Conservation (phyloP, 2,888 invertebrate species). For the Gnatocerus cornutus region DNA sequence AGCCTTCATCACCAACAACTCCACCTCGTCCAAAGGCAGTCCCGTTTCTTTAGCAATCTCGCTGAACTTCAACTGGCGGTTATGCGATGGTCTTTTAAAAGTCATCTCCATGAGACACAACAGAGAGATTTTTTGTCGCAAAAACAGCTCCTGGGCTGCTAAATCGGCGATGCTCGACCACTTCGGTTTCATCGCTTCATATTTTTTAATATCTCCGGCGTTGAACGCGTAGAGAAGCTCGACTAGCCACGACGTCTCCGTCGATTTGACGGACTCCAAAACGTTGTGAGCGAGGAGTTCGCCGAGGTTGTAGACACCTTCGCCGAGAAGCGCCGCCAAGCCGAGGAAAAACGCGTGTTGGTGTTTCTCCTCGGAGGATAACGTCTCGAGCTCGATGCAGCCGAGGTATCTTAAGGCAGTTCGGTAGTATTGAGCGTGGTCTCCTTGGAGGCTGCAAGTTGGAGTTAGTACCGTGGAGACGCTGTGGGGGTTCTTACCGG, state of each 20-base stretch:
- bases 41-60: constrained; percentile 93
- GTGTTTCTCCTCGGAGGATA: constrained; percentile 79
- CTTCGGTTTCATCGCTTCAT: constrained; percentile 80
- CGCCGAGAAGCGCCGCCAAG: constrained; percentile 94
- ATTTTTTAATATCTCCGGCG: constrained; percentile 85
- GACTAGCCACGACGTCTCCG: constrained; percentile 90
- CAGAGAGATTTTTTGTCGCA: constrained; percentile 94
- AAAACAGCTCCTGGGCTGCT: constrained; percentile 83
- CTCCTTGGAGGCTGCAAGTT: constrained; percentile 79
- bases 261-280: constrained; percentile 86
- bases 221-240: constrained; percentile 92
- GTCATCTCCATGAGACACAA: constrained; percentile 99
- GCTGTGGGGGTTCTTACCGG: constrained; percentile 74
- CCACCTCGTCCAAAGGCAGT: constrained; percentile 89
- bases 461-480: too few species aligned
- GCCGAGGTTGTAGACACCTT: constrained; percentile 97
- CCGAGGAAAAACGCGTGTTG: constrained; percentile 93
- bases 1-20: constrained; percentile 98
- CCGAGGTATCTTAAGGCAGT: constrained; percentile 89
- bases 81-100: constrained; percentile 92
- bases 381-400: constrained; percentile 78
- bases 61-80: constrained; percentile 88
- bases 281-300: constrained; percentile 97
- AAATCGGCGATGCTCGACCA: constrained; percentile 90
- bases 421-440: constrained; percentile 96